Evolutionary conservation across 92 coral and sea anemone species (phyloP).

Genomic region (Palythoa caribaeorum): DNA sequence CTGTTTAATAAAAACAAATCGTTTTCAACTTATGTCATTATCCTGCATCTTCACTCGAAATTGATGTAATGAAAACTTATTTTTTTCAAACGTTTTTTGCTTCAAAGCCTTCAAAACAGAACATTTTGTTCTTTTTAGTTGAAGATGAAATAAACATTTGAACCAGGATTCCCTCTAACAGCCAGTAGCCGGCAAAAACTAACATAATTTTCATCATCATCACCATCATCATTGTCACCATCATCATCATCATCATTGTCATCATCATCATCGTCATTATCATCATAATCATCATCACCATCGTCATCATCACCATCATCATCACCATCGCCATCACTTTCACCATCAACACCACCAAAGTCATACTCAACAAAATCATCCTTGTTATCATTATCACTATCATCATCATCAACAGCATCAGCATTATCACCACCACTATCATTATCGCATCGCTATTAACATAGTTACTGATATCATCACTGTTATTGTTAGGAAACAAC

Average conservation of each 20-base stretch:
- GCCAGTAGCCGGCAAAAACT: too few species aligned
- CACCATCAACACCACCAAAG: background rate
- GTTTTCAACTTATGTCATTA: background rate
- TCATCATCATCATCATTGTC: background rate
- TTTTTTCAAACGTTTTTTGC: too few species aligned
- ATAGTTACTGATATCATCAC: too few species aligned
- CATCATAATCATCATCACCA: background rate
- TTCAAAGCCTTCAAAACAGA: background rate
- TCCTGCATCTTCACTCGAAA: too few species aligned
- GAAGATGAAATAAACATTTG: too few species aligned
- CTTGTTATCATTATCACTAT: background rate
- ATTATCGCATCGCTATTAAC: background rate
- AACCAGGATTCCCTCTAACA: too few species aligned
- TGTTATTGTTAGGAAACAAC: too few species aligned
- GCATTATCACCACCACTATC: background rate
- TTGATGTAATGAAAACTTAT: too few species aligned
- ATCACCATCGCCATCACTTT: background rate
- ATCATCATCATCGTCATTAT: background rate
- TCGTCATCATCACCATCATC: background rate
- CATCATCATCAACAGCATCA: background rate
- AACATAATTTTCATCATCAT: background rate
- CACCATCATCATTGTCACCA: background rate
- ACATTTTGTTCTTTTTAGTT: too few species aligned
- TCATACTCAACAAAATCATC: too few species aligned
- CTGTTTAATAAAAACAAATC: background rate